A percentile compares a stretch with the other conserved stretches of the same genome.
phyloP scores from a whole-genome alignment of 1,140 invertebrate genomes.

The Zaprionus africanus region DNA sequence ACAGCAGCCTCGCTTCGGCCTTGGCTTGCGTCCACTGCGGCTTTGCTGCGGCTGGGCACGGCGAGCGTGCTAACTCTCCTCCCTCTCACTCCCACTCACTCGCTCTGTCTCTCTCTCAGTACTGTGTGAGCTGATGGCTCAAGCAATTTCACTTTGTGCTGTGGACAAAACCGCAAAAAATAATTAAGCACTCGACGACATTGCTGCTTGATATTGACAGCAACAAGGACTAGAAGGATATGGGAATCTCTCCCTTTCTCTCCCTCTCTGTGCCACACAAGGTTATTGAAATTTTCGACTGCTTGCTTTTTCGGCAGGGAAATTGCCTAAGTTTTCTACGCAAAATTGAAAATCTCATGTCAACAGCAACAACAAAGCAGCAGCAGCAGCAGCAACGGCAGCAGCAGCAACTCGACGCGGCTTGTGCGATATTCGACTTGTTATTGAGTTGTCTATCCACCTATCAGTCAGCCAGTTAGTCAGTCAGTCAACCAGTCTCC shows the following conservation, averaged over 20 bases:
- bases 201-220: slow-evolving; percentile 73
- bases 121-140: slow-evolving; percentile 43
- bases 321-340: slow-evolving; percentile 54
- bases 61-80: not conserved
- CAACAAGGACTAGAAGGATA: slow-evolving; percentile 35
- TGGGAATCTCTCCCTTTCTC: no score
- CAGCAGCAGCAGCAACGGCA: slow-evolving; percentile 18
- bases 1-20: slow-evolving; percentile 62
- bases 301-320: slow-evolving; percentile 34
- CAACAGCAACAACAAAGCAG: slow-evolving; percentile 28
- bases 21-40: slow-evolving; percentile 28
- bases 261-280: slow-evolving; percentile 10
- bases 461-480: slow-evolving; percentile 44
- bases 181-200: slow-evolving; percentile 77
- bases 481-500: slow-evolving; percentile 51
- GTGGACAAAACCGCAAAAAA: slow-evolving; percentile 77
- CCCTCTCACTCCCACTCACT: not conserved
- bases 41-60: slow-evolving; percentile 14
- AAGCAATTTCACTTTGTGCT: slow-evolving; percentile 65
- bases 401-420: slow-evolving; percentile 49
- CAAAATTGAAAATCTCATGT: slow-evolving; percentile 64
- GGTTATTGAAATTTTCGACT: slow-evolving; percentile 69
- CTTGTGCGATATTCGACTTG: slow-evolving; percentile 59
- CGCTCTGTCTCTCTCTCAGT: not conserved
- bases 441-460: slow-evolving; percentile 71